Conservation (phyloP, 2,888 invertebrate species). For the Brenthis daphne region DNA sequence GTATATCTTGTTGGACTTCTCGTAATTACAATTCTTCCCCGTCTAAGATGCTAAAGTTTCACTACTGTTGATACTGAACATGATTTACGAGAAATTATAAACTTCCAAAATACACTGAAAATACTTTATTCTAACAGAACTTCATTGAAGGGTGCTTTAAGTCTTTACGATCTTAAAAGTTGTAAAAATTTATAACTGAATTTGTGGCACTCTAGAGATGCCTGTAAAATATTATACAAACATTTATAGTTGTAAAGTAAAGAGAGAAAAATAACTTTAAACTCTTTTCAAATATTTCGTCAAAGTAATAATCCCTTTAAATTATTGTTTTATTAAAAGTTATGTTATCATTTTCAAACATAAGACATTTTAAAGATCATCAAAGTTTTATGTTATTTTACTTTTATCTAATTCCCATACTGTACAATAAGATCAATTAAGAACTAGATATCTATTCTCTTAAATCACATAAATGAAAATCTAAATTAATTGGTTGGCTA, state of each 20-base stretch:
- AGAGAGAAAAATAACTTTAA: neutral
- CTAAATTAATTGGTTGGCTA: too few species aligned
- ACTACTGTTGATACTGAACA: slow-evolving; percentile 31
- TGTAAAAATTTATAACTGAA: slow-evolving; percentile 22
- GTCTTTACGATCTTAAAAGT: slow-evolving; percentile 24
- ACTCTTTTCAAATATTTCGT: neutral
- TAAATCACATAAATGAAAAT: too few species aligned
- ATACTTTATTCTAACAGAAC: slow-evolving; percentile 1
- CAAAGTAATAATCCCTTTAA: neutral
- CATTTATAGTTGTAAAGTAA: slow-evolving; percentile 18
- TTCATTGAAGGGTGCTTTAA: slow-evolving; percentile 17
- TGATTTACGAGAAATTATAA: slow-evolving; percentile 38
- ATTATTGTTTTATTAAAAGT: neutral
- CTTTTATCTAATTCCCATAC: too few species aligned
- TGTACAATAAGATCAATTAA: too few species aligned
- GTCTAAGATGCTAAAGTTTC: slow-evolving; percentile 30
- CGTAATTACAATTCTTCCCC: slow-evolving; percentile 35
- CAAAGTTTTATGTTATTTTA: too few species aligned
- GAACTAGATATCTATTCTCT: too few species aligned
- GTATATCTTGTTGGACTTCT: slow-evolving; percentile 32
- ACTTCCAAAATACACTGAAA: slow-evolving; percentile 23
- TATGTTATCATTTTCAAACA: too few species aligned
- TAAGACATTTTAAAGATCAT: too few species aligned
- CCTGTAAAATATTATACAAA: slow-evolving; percentile 14
- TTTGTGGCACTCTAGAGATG: slow-evolving; percentile 23